Percentiles rank a stretch among this genome's conserved stretches.
These are phyloP conservation scores for Henicopernis longicauda DNA, from an alignment of 2,113 vertebrate species.

Conservation along the genomic window DNA sequence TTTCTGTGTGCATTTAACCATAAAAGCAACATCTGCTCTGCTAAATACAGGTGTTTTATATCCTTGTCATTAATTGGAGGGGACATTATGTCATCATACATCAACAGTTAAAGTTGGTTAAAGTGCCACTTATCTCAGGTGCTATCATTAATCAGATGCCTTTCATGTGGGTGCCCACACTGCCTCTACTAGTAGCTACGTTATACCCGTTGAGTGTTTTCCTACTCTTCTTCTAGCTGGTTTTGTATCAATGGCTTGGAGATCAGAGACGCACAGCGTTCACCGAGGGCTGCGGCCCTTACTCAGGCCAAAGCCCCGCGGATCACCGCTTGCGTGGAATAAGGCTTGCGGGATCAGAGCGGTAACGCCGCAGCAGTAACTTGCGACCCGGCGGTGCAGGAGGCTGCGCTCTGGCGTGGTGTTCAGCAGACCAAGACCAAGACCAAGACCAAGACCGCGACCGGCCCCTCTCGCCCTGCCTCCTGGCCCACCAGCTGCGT, in stretches of 20 bases:
- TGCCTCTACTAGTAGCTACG: background rate
- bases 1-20: conserved; percentile 67
- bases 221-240: background rate
- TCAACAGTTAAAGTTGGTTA: conserved; percentile 73
- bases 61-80: conserved; percentile 80
- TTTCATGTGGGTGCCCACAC: conserved; percentile 51
- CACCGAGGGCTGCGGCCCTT: accelerated
- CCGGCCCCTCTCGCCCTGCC: background rate
- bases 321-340: accelerated
- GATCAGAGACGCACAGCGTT: background rate
- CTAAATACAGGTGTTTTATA: conserved; percentile 79
- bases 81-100: conserved; percentile 79
- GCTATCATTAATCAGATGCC: conserved; percentile 72
- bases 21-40: conserved; percentile 73
- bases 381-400: accelerated
- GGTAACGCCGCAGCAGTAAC: accelerated
- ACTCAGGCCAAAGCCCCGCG: accelerated
- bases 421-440: background rate
- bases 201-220: background rate
- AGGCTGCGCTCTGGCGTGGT: accelerated
- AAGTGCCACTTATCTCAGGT: conserved; percentile 75
- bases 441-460: accelerated
- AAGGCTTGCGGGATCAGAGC: background rate
- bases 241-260: background rate
- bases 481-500: background rate